A percentile compares a stretch with the other conserved stretches of the same genome.
Conservation (phyloP, 2,888 invertebrate genomes). For the Meteorus cinctellus region DNA sequence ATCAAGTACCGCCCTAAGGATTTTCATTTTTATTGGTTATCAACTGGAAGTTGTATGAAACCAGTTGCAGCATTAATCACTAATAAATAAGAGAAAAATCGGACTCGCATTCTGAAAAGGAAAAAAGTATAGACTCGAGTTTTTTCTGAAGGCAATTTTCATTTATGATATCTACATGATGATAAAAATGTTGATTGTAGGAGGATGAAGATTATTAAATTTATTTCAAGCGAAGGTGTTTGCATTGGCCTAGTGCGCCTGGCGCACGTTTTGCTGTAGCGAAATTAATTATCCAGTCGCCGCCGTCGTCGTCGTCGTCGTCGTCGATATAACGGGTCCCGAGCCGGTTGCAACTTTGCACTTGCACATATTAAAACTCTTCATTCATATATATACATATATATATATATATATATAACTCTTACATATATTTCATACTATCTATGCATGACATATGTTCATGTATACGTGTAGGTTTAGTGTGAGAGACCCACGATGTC, state of each 20-base stretch:
- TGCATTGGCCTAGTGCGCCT: slow-evolving; percentile 71
- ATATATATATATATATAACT: slow-evolving; percentile 19
- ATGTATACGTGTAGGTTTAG: slow-evolving; percentile 25
- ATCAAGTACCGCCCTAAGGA: not conserved
- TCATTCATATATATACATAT: slow-evolving; percentile 32
- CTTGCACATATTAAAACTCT: slow-evolving; percentile 22
- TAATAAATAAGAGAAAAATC: not conserved
- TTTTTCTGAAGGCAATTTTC: not conserved
- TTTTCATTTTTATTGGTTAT: not conserved
- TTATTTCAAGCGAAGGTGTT: slow-evolving; percentile 60
- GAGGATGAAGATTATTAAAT: slow-evolving; percentile 43
- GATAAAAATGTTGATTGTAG: slow-evolving; percentile 1
- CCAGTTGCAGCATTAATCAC: not conserved
- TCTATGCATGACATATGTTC: slow-evolving; percentile 29
- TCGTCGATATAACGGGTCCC: slow-evolving; percentile 70
- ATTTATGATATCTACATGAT: slow-evolving; percentile 16
- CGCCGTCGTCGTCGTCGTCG: slow-evolving; percentile 50
- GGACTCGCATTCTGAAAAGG: not conserved
- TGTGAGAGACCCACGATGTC: slow-evolving; percentile 31
- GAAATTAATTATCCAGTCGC: slow-evolving; percentile 71
- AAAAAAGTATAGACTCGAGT: not conserved
- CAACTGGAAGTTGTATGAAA: slow-evolving; percentile 1
- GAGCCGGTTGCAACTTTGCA: slow-evolving; percentile 55
- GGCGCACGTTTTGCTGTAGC: slow-evolving; percentile 59
- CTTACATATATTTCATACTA: slow-evolving; percentile 37